Evolutionary conservation across 2,888 invertebrate genomes (phyloP).

Genomic region (Molorchus minor): DNA sequence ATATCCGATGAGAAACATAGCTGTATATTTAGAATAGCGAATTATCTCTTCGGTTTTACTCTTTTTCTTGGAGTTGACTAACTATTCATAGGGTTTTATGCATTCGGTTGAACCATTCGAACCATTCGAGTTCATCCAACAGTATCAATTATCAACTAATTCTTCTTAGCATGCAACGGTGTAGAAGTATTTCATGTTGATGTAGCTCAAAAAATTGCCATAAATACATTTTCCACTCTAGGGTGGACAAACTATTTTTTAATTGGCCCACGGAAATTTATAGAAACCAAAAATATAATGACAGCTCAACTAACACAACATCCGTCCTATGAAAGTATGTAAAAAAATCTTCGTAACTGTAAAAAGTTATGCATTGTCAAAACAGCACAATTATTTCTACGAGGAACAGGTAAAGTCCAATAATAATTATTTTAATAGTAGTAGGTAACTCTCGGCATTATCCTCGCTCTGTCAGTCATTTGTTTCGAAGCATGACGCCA

Average conservation of each 20-base stretch:
- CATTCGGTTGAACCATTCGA: too few species aligned
- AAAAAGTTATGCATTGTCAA: constrained; percentile 55
- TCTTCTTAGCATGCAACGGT: too few species aligned
- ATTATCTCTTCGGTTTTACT: too few species aligned
- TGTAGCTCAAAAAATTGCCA: too few species aligned
- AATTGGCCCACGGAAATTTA: background rate
- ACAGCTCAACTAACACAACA: constrained; percentile 2
- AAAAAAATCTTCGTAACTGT: constrained; percentile 48
- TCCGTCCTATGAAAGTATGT: constrained; percentile 35
- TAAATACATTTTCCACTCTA: too few species aligned
- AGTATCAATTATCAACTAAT: too few species aligned
- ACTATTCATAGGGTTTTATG: too few species aligned
- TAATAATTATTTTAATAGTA: constrained; percentile 64
- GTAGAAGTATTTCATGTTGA: too few species aligned
- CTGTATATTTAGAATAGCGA: too few species aligned
- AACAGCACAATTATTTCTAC: constrained; percentile 55
- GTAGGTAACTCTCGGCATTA: constrained; percentile 63
- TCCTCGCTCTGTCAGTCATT: constrained; percentile 65
- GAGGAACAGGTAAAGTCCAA: constrained; percentile 58
- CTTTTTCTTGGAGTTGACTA: too few species aligned
- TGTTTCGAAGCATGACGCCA: constrained; percentile 66
- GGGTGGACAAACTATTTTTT: constrained; percentile 11
- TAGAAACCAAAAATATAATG: constrained; percentile 3
- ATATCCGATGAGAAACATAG: too few species aligned
- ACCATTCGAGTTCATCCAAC: too few species aligned